Evolutionary conservation across 2,113 vertebrate genomes (phyloP).

Genomic region (Aptenodytes patagonicus): DNA sequence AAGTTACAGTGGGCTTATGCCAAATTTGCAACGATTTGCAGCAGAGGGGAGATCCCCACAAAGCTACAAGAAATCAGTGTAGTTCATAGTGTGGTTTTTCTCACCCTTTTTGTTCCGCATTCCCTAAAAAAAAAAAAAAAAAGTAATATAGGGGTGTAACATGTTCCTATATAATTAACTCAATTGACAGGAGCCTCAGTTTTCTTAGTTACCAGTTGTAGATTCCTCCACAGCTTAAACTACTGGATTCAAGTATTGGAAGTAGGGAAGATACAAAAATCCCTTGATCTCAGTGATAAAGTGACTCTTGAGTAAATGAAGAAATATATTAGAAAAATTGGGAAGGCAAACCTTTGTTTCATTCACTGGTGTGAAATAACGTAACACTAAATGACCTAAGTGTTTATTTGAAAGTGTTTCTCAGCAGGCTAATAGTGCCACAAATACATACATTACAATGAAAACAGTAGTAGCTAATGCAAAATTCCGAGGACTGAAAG

Average conservation of each 20-base stretch:
- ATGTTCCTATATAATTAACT: neutral
- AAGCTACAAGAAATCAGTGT: neutral
- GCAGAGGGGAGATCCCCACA: neutral
- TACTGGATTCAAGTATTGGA: accelerated
- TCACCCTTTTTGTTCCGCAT: neutral
- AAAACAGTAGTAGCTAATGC: neutral
- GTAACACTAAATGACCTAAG: neutral
- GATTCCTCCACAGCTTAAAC: neutral
- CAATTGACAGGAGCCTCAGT: neutral
- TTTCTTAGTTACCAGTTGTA: neutral
- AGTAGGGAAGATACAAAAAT: neutral
- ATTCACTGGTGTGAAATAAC: neutral
- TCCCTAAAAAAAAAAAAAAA: neutral
- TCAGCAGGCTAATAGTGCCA: neutral
- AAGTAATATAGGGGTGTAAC: neutral
- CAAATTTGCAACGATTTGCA: neutral
- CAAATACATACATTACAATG: neutral
- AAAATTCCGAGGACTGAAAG: neutral
- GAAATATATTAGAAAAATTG: neutral
- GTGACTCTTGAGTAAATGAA: neutral
- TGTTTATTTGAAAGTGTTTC: slow-evolving; percentile 32
- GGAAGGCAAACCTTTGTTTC: neutral
- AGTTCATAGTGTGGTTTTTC: neutral
- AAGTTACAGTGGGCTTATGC: neutral
- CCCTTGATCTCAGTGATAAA: neutral